Base-by-base conservation (phyloP, 2,888 invertebrate genomes). In the Biston stratarius region DNA sequence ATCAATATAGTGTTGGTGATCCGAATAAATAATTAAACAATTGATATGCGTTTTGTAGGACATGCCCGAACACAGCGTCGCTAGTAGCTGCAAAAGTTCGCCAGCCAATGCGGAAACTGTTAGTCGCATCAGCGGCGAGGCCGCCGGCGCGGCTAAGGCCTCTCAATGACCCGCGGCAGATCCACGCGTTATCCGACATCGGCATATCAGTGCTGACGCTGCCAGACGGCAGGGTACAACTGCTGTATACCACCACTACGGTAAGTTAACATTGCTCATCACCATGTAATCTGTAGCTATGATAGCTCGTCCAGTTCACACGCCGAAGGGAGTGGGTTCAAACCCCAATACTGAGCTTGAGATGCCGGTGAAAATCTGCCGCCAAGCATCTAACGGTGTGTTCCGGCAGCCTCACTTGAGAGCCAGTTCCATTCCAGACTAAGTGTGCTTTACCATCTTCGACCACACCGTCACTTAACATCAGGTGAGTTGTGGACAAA, bases 161-260 rank as follows among this genome's bases (percentile, higher is more conserved):
- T 74, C 96, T 97, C 65, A 96, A 96, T 79, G 99, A 99, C 94
- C 95, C 97, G 64, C 97, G 98, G 62, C 99, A 99, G 93, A 90
- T 99, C 76, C 96, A 96, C 85, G 95, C 97, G 73, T 95, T 99
- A 73, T 96, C 96, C 67, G 97, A 98, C 84, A 99, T 99, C 99
- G 99, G 99, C 70, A 99, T 99, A 82, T 96, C 97, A 64, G 97
- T 99, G 78, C 95, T 98, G 71, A 97, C 97, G 0, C 94, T 98
- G 84, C 95, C 96, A 14, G 99, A 99, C 86, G 99, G 99, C 56
- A 94, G 98, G 71, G 96, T 99, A 69, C 99, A 99, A 87, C 95
- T 99, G 65, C 95, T 98, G 61, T 99, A 99, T 87, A 97, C 97
- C 55, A 97, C 96, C 81, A 96, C 97, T 75, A 96, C 97, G 92